Evolutionary conservation across 2,797 vertebrate species (phyloP).

Genomic region (Austrolebias charrua): DNA sequence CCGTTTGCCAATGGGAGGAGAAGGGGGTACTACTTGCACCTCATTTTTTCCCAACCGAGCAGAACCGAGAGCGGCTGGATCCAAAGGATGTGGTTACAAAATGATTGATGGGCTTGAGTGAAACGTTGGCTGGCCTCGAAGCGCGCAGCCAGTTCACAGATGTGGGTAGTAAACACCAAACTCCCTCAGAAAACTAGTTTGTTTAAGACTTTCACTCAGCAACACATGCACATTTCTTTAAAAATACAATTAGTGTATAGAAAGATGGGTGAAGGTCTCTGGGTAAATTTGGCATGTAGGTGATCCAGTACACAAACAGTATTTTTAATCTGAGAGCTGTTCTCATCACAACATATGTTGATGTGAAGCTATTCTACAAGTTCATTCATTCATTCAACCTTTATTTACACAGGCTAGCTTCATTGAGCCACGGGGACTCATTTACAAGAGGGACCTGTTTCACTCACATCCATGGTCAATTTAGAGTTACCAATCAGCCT

Average conservation of each 20-base stretch:
- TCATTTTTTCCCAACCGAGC: conserved; percentile 8
- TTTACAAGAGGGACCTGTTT: no score
- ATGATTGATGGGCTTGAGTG: conserved; percentile 54
- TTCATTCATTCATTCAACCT: no score
- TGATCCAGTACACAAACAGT: conserved; percentile 1
- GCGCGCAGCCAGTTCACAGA: conserved; percentile 27
- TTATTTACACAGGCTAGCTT: no score
- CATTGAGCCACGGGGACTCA: no score
- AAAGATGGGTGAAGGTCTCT: neutral
- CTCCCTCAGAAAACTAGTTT: conserved; percentile 13
- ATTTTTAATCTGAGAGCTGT: conserved; percentile 1
- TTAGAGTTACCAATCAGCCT: no score
- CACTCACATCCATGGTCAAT: no score
- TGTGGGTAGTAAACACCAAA: neutral
- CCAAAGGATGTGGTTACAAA: conserved; percentile 16
- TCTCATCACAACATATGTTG: neutral
- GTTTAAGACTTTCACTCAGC: neutral
- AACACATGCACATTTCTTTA: no score
- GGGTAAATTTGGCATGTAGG: conserved; percentile 1
- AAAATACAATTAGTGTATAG: no score
- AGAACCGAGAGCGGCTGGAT: conserved; percentile 18
- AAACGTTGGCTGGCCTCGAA: conserved; percentile 26
- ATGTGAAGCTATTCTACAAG: conserved; percentile 32
- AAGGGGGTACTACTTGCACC: neutral
- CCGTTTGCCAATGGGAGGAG: conserved; percentile 32